Evolutionary conservation across 2,888 invertebrate species (phyloP), one percentile per base, ranked within the genome.

Genomic region (Tanytarsus gracilentus): DNA sequence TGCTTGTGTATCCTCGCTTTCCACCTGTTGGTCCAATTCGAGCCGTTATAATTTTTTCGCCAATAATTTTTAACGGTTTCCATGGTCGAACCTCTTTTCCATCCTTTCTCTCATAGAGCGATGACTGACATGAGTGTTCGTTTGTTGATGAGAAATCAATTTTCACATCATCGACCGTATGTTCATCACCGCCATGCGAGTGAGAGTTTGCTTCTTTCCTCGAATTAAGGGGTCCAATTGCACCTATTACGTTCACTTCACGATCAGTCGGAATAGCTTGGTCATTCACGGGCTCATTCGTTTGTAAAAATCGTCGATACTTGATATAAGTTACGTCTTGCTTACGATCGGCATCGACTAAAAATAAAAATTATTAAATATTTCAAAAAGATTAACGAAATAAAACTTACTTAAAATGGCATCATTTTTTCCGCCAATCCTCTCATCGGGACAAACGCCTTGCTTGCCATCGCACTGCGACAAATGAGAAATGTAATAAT

Each of bases 1-100:
- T 81, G 1, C 86, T 80, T 0, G 85, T 81, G 72, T 91, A 92
- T 1, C 92, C 91, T 3, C 86, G 75, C 56, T 80, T 79, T 1
- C 89, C 89, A 2, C 88, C 91, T 0, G 89, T 86, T 0, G 92
- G 92, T 0, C 93, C 93, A 66, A 93, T 89, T 67, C 83, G 77
- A 0, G 82, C 91, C 1, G 79, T 81, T 69, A 92, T 84, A 58
- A 77, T 79, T 60, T 73, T 77, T 65, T 80, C 80, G 27, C 83
- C 77, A 16, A 74, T 79, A 50, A 82, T 75, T 60, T 73, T 72
- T 39, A 82, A 79, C 40, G 81, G 76, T 2, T 82, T 78, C 91
- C 92, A 92, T 0, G 89, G 80, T 64, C 76, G 75, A 0, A 79
- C 72, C 9, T 76, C 77, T 30, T 77, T 73, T 55, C 78, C 79